A percentile compares a stretch with the other conserved stretches of the same genome.
These are phyloP conservation scores for Xerus rutilus DNA, from an alignment of 2,797 vertebrate genomes.

Conservation along the genomic window DNA sequence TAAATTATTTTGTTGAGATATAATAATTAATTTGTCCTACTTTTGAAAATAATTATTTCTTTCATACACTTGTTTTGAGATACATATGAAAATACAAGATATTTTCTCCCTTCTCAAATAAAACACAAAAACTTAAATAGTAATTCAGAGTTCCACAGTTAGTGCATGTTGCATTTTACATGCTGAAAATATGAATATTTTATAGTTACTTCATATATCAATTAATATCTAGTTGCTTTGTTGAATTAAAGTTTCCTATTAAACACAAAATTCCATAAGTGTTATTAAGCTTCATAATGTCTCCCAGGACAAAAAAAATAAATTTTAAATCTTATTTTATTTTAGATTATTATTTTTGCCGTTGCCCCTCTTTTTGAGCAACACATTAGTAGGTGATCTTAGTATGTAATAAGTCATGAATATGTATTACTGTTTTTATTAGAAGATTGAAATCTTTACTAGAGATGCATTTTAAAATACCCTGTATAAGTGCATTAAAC, in stretches of 20 bases:
- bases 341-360: not conserved
- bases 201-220: not conserved
- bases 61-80: not conserved
- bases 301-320: not conserved
- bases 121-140: not conserved
- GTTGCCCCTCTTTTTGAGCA: not conserved
- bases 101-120: not conserved
- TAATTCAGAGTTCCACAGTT: not conserved
- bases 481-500: not conserved
- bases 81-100: not conserved
- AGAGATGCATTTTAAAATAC: not conserved
- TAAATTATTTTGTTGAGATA: not conserved
- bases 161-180: not conserved
- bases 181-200: not conserved
- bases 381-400: not conserved
- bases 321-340: not conserved
- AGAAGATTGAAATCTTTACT: not conserved
- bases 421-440: not conserved
- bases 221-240: not conserved
- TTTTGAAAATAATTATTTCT: conserved; percentile 10
- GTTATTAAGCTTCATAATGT: not conserved
- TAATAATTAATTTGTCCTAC: not conserved
- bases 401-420: not conserved
- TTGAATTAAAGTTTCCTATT: not conserved
- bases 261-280: not conserved